Evolutionary conservation across 2,113 vertebrate genomes (phyloP).

Genomic region (Naja naja): DNA sequence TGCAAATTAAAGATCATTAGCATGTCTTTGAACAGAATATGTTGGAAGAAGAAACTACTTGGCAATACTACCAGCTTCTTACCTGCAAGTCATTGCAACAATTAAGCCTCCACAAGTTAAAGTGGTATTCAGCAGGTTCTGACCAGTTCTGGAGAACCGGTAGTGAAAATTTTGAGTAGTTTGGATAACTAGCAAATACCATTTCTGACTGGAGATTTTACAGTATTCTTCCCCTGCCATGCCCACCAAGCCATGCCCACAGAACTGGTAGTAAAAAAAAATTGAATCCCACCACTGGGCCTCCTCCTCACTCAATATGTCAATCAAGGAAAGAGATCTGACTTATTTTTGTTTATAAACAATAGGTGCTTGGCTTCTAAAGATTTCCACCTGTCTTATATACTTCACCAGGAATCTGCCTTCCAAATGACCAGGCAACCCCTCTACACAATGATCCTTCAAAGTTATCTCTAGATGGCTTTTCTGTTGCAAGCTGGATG

Average conservation of each 20-base stretch:
- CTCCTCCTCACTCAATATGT: background rate
- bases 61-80: background rate
- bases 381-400: background rate
- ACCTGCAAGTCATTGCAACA: background rate
- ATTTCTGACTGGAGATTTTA: no score
- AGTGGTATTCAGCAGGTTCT: no score
- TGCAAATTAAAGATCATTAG: background rate
- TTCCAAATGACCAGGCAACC: background rate
- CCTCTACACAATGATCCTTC: background rate
- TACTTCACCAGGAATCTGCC: background rate
- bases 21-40: background rate
- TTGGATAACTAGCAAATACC: no score
- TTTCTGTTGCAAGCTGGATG: background rate
- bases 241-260: no score
- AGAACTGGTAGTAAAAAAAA: no score
- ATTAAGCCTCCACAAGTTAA: no score
- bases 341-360: background rate
- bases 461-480: background rate
- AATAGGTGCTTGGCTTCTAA: background rate
- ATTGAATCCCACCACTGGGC: no score
- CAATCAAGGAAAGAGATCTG: background rate
- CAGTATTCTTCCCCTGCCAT: no score
- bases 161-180: no score
- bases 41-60: background rate
- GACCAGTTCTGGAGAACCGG: no score